Evolutionary conservation across 2,797 vertebrate genomes (phyloP).

Genomic region (Rhynchotus rufescens): DNA sequence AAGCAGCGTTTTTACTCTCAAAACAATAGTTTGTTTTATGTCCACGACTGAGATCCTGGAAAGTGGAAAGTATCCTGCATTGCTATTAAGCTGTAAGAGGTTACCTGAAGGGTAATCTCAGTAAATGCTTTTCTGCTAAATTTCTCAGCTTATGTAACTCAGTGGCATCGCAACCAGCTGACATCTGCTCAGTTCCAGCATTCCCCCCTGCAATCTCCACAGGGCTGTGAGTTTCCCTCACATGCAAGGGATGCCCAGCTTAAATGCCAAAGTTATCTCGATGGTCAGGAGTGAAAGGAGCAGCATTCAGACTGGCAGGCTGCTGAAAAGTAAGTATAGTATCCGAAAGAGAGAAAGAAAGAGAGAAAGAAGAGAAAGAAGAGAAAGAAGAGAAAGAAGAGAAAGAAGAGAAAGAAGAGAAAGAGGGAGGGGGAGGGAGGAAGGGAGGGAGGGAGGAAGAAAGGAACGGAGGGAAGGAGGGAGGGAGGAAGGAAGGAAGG

Average conservation of each 20-base stretch:
- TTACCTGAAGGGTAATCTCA: neutral
- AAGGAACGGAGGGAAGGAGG: too few species aligned
- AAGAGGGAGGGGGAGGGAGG: too few species aligned
- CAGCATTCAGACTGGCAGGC: neutral
- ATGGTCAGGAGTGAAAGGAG: neutral
- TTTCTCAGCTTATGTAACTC: neutral
- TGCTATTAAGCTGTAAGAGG: neutral
- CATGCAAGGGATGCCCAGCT: neutral
- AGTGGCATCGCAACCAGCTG: neutral
- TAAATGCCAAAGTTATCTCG: neutral
- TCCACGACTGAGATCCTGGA: neutral
- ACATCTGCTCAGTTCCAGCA: neutral
- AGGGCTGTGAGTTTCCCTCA: neutral
- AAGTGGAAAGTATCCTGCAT: neutral
- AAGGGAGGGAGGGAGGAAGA: too few species aligned
- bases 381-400: too few species aligned
- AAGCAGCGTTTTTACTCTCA: neutral
- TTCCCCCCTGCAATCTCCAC: neutral
- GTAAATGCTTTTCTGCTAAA: neutral
- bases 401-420: too few species aligned
- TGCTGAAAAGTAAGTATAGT: neutral
- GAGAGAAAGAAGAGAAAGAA: too few species aligned
- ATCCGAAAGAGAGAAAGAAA: too few species aligned
- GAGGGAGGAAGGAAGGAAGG: too few species aligned
- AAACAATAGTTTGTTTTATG: constrained; percentile 26